Percentiles rank a stretch among this genome's conserved stretches.
phyloP scores from a whole-genome alignment of 2,888 invertebrate genomes.

The Agrochola macilenta region DNA sequence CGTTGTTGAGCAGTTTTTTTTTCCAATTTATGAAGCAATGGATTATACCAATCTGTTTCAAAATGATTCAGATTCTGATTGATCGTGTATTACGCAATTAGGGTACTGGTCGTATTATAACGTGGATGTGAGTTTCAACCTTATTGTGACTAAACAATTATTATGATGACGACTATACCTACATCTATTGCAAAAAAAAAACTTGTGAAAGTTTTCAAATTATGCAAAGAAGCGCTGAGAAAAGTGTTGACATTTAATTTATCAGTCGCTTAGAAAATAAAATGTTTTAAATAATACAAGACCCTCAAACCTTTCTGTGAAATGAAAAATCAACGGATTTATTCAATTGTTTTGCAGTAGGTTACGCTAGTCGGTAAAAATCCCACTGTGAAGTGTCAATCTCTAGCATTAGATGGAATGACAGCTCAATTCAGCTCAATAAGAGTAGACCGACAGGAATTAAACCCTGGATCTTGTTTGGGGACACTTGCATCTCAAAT shows the following conservation, averaged over 20 bases:
- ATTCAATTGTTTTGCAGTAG: no score
- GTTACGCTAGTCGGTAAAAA: background rate
- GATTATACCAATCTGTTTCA: no score
- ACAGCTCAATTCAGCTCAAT: background rate
- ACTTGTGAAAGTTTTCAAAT: background rate
- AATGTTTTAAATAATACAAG: background rate
- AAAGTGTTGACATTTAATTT: background rate
- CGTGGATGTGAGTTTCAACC: no score
- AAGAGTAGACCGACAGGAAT: no score
- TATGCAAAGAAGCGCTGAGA: background rate
- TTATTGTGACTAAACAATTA: background rate
- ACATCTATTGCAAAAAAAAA: background rate
- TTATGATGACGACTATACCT: background rate
- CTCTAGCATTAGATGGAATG: background rate
- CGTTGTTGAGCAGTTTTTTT: no score
- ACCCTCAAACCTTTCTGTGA: slow-evolving; percentile 2
- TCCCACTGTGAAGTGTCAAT: background rate
- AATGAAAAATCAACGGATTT: background rate
- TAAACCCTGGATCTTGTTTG: background rate
- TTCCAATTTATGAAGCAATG: no score
- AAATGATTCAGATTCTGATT: no score
- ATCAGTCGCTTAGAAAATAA: slow-evolving; percentile 14
- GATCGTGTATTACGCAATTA: no score
- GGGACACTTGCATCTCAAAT: background rate
- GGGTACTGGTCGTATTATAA: no score